Evolutionary conservation across 2,797 vertebrate genomes (phyloP).

Genomic region (Oreortyx pictus): DNA sequence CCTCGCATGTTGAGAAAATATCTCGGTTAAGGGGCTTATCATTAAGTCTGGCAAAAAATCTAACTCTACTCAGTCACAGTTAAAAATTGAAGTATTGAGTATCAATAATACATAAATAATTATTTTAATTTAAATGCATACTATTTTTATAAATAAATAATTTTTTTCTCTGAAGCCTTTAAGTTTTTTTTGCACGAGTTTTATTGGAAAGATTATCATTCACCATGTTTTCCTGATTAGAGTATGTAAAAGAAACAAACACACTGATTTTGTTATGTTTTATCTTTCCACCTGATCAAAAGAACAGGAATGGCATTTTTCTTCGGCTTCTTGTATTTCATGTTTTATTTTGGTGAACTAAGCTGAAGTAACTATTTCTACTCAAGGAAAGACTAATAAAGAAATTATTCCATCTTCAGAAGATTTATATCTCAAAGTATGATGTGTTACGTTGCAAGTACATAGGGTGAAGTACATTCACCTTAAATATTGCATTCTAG

Average conservation of each 20-base stretch:
- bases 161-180: not conserved
- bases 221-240: not conserved
- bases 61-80: slow-evolving; percentile 3
- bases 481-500: slow-evolving; percentile 25
- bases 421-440: slow-evolving; percentile 16
- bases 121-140: not conserved
- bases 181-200: not conserved
- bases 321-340: slow-evolving; percentile 10
- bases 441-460: not conserved
- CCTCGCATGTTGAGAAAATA: not conserved
- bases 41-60: slow-evolving; percentile 12
- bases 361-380: slow-evolving; percentile 16
- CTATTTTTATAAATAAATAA: not conserved
- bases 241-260: not conserved
- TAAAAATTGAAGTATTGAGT: not conserved
- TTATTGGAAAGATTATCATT: not conserved
- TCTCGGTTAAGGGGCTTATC: not conserved
- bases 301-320: not conserved
- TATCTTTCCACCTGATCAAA: not conserved
- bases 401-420: slow-evolving; percentile 5
- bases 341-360: not conserved
- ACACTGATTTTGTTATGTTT: not conserved
- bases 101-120: not conserved
- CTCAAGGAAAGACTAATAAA: slow-evolving; percentile 14
- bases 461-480: not conserved